These are phyloP conservation scores for Gymnoscopelus braueri DNA, from an alignment of 2,797 vertebrate genomes.

Conservation along the genomic window DNA sequence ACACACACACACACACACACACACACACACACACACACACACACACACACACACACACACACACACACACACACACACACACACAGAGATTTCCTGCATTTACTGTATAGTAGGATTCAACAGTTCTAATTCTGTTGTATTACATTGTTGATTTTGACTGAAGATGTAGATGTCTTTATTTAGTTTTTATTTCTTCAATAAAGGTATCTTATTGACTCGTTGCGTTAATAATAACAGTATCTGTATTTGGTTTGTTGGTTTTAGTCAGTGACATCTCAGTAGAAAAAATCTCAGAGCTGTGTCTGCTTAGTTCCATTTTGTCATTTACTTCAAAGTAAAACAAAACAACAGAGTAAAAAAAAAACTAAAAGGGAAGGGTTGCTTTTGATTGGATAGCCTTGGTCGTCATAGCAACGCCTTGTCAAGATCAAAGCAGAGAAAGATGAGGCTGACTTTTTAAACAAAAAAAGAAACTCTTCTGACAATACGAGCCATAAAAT, in stretches of 20 bases:
- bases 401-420: conserved; percentile 54
- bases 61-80: no score
- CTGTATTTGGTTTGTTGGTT: not conserved
- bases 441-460: conserved; percentile 29
- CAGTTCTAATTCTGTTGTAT: no score
- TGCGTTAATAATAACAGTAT: not conserved
- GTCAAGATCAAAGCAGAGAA: conserved; percentile 34
- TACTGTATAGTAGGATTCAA: no score
- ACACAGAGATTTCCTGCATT: no score
- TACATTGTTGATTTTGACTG: not conserved
- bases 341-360: no score
- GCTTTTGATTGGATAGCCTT: conserved; percentile 7
- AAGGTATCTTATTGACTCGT: no score
- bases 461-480: no score
- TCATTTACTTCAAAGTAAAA: not conserved
- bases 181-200: not conserved
- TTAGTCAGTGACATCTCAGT: not conserved
- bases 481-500: no score
- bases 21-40: no score
- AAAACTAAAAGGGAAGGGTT: not conserved
- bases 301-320: not conserved
- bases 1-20: no score
- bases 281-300: not conserved
- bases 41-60: no score
- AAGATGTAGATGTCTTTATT: conserved; percentile 4